These are phyloP conservation scores for Propithecus perrieri DNA, from an alignment of 2,797 vertebrate species.

Conservation along the genomic window DNA sequence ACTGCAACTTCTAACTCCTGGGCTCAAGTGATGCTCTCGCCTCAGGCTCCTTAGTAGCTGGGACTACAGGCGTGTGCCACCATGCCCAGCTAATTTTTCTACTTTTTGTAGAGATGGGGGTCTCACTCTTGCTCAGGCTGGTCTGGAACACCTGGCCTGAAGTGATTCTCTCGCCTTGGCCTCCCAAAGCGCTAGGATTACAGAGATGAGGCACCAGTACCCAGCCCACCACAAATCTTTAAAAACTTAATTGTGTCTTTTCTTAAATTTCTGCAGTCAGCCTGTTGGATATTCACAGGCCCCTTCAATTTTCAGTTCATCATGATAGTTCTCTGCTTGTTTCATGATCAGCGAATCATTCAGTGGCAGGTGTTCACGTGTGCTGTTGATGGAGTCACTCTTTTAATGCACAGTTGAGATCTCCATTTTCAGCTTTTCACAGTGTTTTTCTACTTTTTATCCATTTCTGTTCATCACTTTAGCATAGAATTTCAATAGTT, in stretches of 20 bases:
- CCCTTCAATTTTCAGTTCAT: neutral
- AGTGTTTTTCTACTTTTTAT: neutral
- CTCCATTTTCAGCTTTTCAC: neutral
- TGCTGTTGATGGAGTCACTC: neutral
- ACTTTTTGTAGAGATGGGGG: neutral
- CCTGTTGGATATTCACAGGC: neutral
- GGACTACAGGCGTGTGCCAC: too few species aligned
- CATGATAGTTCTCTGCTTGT: neutral
- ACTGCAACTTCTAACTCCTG: neutral
- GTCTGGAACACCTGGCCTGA: too few species aligned
- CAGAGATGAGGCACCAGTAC: too few species aligned
- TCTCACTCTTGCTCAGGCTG: too few species aligned
- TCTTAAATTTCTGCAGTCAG: neutral
- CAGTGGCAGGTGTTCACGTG: neutral
- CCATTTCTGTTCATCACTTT: neutral
- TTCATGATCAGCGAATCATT: neutral
- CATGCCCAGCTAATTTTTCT: too few species aligned
- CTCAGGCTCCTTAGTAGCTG: too few species aligned
- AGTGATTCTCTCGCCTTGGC: too few species aligned
- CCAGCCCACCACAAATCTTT: too few species aligned
- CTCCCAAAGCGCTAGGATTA: too few species aligned
- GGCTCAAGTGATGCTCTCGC: too few species aligned
- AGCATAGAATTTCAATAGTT: neutral
- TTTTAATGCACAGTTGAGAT: neutral
- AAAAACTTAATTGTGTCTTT: neutral